Percentiles rank a stretch among this genome's conserved stretches.
Conservation (phyloP, 2,797 vertebrate genomes). For the Pelodytes ibericus region DNA sequence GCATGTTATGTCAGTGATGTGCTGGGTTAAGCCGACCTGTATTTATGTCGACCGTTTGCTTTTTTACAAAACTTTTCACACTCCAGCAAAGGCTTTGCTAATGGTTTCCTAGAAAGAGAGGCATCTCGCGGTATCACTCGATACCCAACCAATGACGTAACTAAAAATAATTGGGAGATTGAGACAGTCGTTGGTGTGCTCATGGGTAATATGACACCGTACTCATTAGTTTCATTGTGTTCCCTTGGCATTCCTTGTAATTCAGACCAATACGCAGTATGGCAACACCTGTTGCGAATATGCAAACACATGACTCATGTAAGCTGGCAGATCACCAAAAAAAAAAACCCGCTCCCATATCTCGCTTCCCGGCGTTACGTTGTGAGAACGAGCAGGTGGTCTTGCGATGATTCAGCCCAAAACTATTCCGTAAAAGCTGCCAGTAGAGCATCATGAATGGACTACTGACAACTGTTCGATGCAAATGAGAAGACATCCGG, state of each 20-base stretch:
- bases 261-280: constrained; percentile 26
- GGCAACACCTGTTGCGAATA: constrained; percentile 46
- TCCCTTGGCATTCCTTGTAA: constrained; percentile 34
- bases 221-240: constrained; percentile 24
- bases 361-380: constrained; percentile 5
- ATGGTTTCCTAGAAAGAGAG: constrained; percentile 1
- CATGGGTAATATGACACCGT: constrained; percentile 20
- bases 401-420: constrained; percentile 19
- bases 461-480: constrained; percentile 36
- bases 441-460: constrained; percentile 27
- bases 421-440: constrained; percentile 33
- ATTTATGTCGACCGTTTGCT: too few relatives aligned
- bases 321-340: constrained; percentile 20
- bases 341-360: constrained; percentile 7
- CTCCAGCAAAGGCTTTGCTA: neutral
- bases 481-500: constrained; percentile 27
- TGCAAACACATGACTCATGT: constrained; percentile 41
- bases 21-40: too few relatives aligned
- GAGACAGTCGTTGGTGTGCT: constrained; percentile 8
- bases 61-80: neutral
- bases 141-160: neutral
- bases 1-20: too few relatives aligned
- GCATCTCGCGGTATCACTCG: neutral
- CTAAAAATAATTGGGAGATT: neutral
- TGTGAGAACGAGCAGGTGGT: constrained; percentile 46